Conservation (phyloP, 2,113 vertebrate genomes). For the Orycteropus afer region DNA sequence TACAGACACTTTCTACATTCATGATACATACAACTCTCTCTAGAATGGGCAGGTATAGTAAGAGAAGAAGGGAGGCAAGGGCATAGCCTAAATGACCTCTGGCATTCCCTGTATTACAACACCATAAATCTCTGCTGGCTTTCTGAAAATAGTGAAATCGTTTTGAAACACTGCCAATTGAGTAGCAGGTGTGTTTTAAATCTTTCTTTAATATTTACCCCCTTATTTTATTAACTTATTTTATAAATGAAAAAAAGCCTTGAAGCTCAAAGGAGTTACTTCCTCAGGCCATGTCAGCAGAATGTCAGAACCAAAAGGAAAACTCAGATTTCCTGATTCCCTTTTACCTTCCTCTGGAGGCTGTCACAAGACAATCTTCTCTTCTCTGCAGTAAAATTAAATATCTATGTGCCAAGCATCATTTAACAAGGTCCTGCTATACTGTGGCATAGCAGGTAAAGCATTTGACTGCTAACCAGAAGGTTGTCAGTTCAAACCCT, state of each 20-base stretch:
- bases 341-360: not conserved
- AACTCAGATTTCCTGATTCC: not conserved
- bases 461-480: no score
- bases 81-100: not conserved
- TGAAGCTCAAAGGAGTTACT: not conserved
- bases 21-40: not conserved
- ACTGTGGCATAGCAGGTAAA: no score
- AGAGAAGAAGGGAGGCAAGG: not conserved
- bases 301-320: slow-evolving; percentile 24
- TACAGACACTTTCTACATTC: not conserved
- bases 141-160: slow-evolving; percentile 26
- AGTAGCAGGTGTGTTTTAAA: slow-evolving; percentile 32
- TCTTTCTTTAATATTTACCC: not conserved
- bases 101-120: not conserved
- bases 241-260: not conserved
- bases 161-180: not conserved
- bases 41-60: not conserved
- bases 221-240: no score
- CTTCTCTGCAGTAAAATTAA: slow-evolving; percentile 45
- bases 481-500: no score
- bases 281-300: slow-evolving; percentile 4
- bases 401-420: not conserved
- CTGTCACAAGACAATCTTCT: not conserved
- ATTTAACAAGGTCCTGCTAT: not conserved
- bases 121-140: not conserved